Percentiles rank a stretch among this genome's conserved stretches.
phyloP scores from a whole-genome alignment of 2,113 vertebrate species.

The Pseudolaguvia tuberculata region DNA sequence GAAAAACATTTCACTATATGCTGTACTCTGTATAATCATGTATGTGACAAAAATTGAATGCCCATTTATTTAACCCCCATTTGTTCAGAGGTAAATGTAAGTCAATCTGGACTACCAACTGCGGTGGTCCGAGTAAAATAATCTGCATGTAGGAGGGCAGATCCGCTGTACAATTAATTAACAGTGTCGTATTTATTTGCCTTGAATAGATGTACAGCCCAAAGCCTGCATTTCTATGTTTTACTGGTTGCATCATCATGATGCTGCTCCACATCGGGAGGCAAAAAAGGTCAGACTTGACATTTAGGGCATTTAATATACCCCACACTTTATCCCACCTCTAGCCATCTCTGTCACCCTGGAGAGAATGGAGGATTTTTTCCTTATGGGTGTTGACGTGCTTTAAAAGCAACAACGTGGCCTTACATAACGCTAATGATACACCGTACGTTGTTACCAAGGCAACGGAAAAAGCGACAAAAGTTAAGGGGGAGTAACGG shows the following conservation, averaged over 20 bases:
- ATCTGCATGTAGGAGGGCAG: neutral
- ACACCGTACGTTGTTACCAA: neutral
- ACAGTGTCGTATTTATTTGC: neutral
- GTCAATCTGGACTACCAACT: neutral
- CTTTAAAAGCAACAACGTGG: conserved; percentile 1
- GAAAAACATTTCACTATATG: too few species aligned
- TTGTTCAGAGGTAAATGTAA: neutral
- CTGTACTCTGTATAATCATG: too few species aligned
- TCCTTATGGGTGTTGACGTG: neutral
- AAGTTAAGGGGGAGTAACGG: neutral
- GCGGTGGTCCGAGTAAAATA: neutral
- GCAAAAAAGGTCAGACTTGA: neutral
- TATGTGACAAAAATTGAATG: too few species aligned
- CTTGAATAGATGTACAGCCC: neutral
- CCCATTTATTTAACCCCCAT: too few species aligned
- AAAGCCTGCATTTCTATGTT: neutral
- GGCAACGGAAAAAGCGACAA: neutral
- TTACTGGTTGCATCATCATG: neutral
- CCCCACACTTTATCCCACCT: neutral
- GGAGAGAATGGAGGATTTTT: neutral
- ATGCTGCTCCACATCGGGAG: neutral
- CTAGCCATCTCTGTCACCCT: too few species aligned
- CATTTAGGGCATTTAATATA: too few species aligned
- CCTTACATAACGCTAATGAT: neutral
- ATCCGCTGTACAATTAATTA: neutral